Conservation (phyloP, 2,888 invertebrate species). For the Pilophorus perplexus region DNA sequence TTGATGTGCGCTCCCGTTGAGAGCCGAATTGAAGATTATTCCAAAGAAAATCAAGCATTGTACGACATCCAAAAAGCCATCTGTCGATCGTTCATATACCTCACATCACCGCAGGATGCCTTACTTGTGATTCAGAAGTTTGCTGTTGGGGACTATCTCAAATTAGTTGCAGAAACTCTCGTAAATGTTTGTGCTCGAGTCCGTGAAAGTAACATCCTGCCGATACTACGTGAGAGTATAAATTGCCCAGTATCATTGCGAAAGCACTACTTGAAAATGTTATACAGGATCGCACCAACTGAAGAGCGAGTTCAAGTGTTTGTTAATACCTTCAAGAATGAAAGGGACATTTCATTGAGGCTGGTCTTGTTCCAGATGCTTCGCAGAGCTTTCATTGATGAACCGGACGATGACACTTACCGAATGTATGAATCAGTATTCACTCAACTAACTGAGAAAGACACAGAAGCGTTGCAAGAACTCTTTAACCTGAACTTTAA, state of each 20-base stretch:
- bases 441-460: conserved; percentile 22
- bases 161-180: conserved; percentile 40
- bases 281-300: conserved; percentile 35
- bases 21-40: conserved; percentile 31
- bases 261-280: conserved; percentile 42
- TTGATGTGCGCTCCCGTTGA: conserved; percentile 20
- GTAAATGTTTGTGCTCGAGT: conserved; percentile 30
- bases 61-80: conserved; percentile 38
- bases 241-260: conserved; percentile 42
- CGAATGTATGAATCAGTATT: conserved; percentile 26
- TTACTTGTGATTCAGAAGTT: conserved; percentile 36
- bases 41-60: conserved; percentile 18
- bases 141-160: conserved; percentile 44
- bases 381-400: conserved; percentile 18
- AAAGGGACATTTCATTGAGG: conserved; percentile 43
- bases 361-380: conserved; percentile 37
- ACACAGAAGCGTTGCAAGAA: conserved; percentile 32
- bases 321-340: conserved; percentile 31
- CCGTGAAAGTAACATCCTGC: conserved; percentile 39
- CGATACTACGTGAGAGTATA: conserved; percentile 32
- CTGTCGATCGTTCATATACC: conserved; percentile 16
- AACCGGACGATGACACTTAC: conserved; percentile 41
- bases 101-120: conserved; percentile 29
- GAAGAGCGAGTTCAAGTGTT: conserved; percentile 9
- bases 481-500: conserved; percentile 37